Percentiles rank a stretch among this genome's conserved stretches.
Conservation (phyloP, 2,113 vertebrate species). For the Megaceryle maxima region DNA sequence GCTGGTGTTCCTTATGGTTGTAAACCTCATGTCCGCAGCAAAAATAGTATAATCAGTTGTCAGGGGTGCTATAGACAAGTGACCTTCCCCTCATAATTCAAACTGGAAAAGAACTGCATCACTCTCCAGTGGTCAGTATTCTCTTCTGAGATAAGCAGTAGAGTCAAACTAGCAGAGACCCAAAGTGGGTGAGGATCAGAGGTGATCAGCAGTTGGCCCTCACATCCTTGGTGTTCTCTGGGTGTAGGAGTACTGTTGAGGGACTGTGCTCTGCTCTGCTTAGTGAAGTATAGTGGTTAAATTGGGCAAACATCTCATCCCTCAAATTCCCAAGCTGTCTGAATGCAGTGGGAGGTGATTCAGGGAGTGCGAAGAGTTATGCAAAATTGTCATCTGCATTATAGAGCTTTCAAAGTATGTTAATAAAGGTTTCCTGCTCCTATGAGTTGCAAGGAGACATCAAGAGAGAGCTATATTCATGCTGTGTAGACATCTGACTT, state of each 20-base stretch:
- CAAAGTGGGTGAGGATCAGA: not conserved
- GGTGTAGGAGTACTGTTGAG: not conserved
- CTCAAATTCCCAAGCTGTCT: not conserved
- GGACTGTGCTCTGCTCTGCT: not conserved
- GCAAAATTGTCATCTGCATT: not conserved
- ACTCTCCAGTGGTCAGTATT: not conserved
- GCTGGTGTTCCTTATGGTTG: not conserved
- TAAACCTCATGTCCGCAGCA: not conserved
- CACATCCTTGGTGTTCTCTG: not conserved
- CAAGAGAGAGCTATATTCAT: not conserved
- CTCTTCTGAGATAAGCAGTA: not conserved
- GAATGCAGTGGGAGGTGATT: not conserved
- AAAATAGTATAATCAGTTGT: not conserved
- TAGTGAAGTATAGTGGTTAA: not conserved
- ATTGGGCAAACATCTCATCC: not conserved
- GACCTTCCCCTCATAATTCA: not conserved
- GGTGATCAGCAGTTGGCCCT: not conserved
- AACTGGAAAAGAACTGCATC: not conserved
- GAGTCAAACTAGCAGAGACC: not conserved
- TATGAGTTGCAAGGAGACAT: not conserved
- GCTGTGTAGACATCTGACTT: not conserved
- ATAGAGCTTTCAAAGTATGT: conserved; percentile 9
- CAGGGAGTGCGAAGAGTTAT: not conserved
- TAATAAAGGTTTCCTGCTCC: conserved; percentile 5
- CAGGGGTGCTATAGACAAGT: not conserved